Evolutionary conservation across 2,797 vertebrate genomes (phyloP), one percentile per base, ranked within the genome.

Genomic region (Passerculus sandwichensis): DNA sequence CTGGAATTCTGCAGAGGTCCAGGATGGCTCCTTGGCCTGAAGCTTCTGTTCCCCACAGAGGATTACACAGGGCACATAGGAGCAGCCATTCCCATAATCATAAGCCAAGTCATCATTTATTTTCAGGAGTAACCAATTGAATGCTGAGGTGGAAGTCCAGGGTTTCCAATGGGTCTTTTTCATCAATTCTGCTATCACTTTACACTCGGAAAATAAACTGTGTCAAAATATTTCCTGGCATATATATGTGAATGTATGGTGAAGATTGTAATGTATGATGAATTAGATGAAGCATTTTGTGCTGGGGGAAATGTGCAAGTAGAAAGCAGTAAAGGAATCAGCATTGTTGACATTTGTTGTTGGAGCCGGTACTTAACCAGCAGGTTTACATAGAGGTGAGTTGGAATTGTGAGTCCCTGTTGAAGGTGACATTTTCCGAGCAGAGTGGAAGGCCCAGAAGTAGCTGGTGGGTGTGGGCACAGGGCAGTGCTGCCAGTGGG

Each of bases 401-500:
- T 30, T 2, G 2, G 36, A 50, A 29, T 27, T 48, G 20, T 2
- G 11, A 66, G 15, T 88, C 32, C 1, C 6, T 40, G 7, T n/a
- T 80, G 27, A 34, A 83, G 21, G 16, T 38, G 22, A 66, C 45
- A 32, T 38, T n/a, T 27, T 50, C n/a, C 60, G 77, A 72, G n/a
- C 36, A n/a, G 53, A 60, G 42, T 47, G 4, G 16, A 70, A 60
- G 23, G 30, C 42, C n/a, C 23, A 5, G 4, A 65, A 74, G n/a
- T n/a, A 36, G 27, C 8, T 8, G 9, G 32, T 23, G 18, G 40
- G 13, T 70, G 29, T 70, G 61, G 21, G 27, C 42, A 3, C 13
- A 4, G 79, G 71, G 57, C 34, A 32, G 0, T 27, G 0, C 51
- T 87, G 75, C 57, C 32, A 64, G 0, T 27, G 30, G 40, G 3